A percentile compares a stretch with the other conserved stretches of the same genome.
Evolutionary conservation across 2,888 invertebrate species (phyloP).

Genomic region (Diploptera punctata): DNA sequence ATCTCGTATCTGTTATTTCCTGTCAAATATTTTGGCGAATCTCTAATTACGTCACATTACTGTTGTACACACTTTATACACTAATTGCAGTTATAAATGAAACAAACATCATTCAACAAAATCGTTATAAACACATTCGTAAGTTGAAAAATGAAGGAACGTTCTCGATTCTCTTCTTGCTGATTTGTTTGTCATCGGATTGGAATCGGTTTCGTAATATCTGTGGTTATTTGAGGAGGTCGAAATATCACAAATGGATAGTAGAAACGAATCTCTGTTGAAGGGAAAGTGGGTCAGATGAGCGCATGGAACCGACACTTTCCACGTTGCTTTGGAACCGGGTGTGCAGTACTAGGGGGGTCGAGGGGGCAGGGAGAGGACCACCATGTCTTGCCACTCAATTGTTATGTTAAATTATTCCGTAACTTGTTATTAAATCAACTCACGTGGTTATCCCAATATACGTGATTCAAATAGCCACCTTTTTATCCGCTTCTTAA

Average conservation of each 20-base stretch:
- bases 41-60: too few species aligned
- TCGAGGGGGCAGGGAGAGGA: neutral
- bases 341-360: neutral
- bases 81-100: too few species aligned
- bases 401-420: constrained; percentile 38
- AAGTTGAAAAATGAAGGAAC: too few species aligned
- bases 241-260: constrained; percentile 1
- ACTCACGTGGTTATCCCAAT: constrained; percentile 36
- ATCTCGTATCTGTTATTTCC: too few species aligned
- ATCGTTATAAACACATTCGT: too few species aligned
- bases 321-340: constrained; percentile 8
- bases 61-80: too few species aligned
- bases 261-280: neutral
- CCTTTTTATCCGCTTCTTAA: too few species aligned
- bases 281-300: constrained; percentile 25
- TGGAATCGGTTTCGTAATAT: neutral
- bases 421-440: constrained; percentile 25
- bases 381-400: constrained; percentile 12
- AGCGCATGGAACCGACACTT: constrained; percentile 22
- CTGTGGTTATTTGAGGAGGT: neutral
- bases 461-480: too few species aligned
- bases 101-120: too few species aligned
- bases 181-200: too few species aligned
- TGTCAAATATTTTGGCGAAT: too few species aligned
- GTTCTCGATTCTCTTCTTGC: too few species aligned